Evolutionary conservation across 2,113 vertebrate genomes (phyloP).

Genomic region (Artemisiospiza belli): DNA sequence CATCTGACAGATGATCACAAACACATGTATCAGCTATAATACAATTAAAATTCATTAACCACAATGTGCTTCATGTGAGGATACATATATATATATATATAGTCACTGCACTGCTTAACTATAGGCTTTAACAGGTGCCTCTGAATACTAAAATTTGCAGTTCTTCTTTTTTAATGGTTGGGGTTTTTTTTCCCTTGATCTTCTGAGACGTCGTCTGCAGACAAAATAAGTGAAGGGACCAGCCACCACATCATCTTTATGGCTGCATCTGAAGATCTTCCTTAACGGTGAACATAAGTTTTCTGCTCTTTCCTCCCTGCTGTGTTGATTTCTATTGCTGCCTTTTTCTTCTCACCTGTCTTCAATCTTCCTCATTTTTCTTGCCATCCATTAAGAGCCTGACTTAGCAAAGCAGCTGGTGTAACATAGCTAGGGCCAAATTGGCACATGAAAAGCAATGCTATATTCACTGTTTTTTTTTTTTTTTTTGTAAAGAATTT

Average conservation of each 20-base stretch:
- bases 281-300: not conserved
- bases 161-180: not conserved
- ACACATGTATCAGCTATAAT: not conserved
- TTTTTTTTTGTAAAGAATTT: not conserved
- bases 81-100: not conserved
- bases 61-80: rapidly evolving
- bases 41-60: not conserved
- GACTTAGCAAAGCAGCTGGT: not conserved
- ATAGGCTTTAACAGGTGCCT: not conserved
- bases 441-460: not conserved
- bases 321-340: not conserved
- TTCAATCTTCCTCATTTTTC: not conserved
- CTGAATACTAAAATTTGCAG: not conserved
- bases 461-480: not conserved
- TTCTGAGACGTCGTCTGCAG: not conserved
- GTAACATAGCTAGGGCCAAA: not conserved
- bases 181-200: not conserved
- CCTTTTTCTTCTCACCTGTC: not conserved
- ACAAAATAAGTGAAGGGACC: not conserved
- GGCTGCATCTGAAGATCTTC: not conserved
- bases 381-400: not conserved
- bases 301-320: not conserved
- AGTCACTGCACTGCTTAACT: not conserved
- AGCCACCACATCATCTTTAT: not conserved
- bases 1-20: not conserved